A percentile compares a stretch with the other conserved stretches of the same genome.
Evolutionary conservation across 2,888 invertebrate species (phyloP).

Genomic region (Sarcophaga variegata): DNA sequence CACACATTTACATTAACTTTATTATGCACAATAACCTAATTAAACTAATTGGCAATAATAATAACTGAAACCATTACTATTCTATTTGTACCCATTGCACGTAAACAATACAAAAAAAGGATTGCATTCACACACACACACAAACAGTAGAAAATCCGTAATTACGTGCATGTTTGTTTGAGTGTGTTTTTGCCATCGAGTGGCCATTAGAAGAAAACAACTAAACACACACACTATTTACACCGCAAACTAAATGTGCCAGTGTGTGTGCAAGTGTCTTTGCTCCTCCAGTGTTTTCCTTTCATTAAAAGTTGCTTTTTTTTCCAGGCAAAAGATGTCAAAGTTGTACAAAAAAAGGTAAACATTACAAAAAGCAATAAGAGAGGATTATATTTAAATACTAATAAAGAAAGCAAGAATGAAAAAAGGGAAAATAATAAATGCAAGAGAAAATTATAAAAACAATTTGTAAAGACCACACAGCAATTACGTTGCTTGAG

Average conservation of each 20-base stretch:
- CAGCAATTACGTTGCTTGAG: background rate
- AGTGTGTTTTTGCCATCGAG: too few relatives aligned
- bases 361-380: background rate
- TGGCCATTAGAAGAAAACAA: too few relatives aligned
- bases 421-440: background rate
- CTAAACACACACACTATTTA: background rate
- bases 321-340: background rate
- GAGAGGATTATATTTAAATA: background rate
- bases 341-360: background rate
- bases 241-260: background rate
- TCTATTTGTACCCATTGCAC: background rate
- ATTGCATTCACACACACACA: background rate
- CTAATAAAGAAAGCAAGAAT: background rate
- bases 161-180: background rate
- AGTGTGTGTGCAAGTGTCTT: background rate
- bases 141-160: background rate
- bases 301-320: too few relatives aligned
- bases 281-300: background rate
- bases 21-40: slow-evolving; percentile 24
- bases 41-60: slow-evolving; percentile 48
- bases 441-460: background rate
- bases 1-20: background rate
- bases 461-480: background rate
- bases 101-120: background rate
- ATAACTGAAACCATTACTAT: background rate